A percentile compares a stretch with the other conserved stretches of the same genome.
Evolutionary conservation across 2,113 vertebrate species (phyloP).

Genomic region (Pluvialis apricaria): DNA sequence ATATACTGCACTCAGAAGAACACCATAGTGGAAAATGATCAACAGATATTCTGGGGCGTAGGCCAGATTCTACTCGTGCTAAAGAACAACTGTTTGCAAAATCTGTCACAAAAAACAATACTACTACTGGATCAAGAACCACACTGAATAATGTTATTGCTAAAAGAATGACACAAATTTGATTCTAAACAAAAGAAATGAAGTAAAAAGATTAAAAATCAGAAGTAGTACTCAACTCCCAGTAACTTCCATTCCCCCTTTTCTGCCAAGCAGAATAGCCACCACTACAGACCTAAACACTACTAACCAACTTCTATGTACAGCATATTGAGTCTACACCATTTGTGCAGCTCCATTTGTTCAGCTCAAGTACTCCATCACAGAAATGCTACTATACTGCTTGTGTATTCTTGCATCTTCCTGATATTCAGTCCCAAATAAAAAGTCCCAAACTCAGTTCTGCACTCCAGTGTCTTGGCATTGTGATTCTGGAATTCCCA

Average conservation of each 20-base stretch:
- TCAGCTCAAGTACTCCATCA: not conserved
- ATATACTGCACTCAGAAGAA: not conserved
- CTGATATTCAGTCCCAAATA: not conserved
- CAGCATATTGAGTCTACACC: not conserved
- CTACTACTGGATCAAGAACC: not conserved
- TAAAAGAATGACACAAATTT: not conserved
- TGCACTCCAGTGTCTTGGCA: not conserved
- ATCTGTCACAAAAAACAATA: not conserved
- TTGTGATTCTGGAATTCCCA: not conserved
- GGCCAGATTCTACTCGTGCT: no score
- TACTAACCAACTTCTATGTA: not conserved
- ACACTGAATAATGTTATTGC: not conserved
- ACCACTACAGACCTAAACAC: not conserved
- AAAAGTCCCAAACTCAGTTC: not conserved
- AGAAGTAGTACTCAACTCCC: not conserved
- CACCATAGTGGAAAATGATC: not conserved
- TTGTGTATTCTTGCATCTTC: not conserved
- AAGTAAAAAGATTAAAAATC: not conserved
- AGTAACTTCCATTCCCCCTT: not conserved
- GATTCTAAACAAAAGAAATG: not conserved
- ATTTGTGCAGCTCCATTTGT: not conserved
- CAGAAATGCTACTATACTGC: not conserved
- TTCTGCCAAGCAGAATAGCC: not conserved
- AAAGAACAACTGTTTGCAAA: not conserved
- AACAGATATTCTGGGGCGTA: not conserved